These are phyloP conservation scores for Tenebrosternarchus preto DNA, from an alignment of 2,113 vertebrate species.

Conservation along the genomic window DNA sequence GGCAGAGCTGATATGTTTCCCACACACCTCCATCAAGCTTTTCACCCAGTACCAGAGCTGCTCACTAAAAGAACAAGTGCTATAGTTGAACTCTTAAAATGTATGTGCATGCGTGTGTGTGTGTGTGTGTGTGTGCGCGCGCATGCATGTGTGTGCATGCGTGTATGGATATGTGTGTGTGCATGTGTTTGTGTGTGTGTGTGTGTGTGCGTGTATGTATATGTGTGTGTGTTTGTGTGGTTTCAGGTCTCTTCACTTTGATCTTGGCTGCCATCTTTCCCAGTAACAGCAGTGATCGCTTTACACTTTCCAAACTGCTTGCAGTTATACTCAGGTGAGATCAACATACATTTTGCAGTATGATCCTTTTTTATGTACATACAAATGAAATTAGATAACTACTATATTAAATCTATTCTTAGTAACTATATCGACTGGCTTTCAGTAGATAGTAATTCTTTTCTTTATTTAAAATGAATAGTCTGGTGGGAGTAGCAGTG, in stretches of 20 bases:
- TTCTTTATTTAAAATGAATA: constrained; percentile 59
- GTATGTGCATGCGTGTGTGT: background rate
- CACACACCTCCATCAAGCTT: background rate
- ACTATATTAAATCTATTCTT: background rate
- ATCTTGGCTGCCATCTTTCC: constrained; percentile 93
- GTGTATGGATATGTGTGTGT: too few relatives aligned
- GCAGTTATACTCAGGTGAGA: constrained; percentile 90
- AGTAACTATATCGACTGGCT: background rate
- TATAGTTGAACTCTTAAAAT: background rate
- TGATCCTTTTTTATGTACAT: background rate
- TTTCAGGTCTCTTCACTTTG: constrained; percentile 90
- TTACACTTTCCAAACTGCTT: constrained; percentile 93
- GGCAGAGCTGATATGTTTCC: background rate
- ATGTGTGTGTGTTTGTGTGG: background rate
- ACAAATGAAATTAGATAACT: background rate
- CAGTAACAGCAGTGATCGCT: constrained; percentile 95
- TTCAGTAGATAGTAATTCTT: background rate
- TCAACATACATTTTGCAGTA: background rate
- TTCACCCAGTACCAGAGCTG: background rate
- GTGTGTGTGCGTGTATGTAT: background rate
- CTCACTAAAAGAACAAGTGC: background rate
- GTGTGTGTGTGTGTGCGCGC: background rate
- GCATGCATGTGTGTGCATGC: background rate
- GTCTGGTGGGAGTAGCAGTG: constrained; percentile 89
- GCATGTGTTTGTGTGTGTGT: background rate